Evolutionary conservation across 2,888 invertebrate genomes (phyloP).

Genomic region (Campaea margaritaria): DNA sequence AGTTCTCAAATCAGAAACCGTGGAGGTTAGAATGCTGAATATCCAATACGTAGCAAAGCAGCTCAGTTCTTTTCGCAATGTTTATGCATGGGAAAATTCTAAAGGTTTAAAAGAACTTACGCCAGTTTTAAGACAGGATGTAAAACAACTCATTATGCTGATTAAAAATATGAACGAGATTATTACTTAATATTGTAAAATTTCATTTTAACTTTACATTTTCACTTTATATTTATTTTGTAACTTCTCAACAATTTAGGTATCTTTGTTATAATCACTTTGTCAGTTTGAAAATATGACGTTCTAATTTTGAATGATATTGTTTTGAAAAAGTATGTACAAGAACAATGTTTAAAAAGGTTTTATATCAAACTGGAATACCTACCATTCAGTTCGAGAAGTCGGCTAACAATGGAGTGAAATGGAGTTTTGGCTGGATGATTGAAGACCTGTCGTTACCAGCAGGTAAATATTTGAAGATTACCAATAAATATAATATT

Average conservation of each 20-base stretch:
- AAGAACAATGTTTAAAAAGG: neutral
- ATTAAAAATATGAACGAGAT: neutral
- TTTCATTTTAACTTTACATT: conserved; percentile 24
- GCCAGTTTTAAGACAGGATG: conserved; percentile 50
- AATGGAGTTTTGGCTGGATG: no score
- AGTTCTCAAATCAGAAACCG: no score
- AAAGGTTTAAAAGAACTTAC: conserved; percentile 46
- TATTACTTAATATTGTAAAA: conserved; percentile 9
- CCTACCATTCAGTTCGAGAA: no score
- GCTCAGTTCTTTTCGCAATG: no score
- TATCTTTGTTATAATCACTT: neutral
- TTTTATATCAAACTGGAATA: neutral
- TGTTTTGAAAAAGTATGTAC: neutral
- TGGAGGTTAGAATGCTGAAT: no score
- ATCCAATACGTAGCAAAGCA: no score
- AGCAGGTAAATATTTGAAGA: no score
- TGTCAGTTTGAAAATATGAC: conserved; percentile 24
- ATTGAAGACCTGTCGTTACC: no score
- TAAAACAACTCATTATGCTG: conserved; percentile 48
- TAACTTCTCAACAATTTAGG: neutral
- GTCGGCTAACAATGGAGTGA: no score
- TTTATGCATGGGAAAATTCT: no score
- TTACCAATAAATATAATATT: no score
- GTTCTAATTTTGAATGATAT: conserved; percentile 33
- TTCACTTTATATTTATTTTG: conserved; percentile 26